Evolutionary conservation across 2,888 invertebrate species (phyloP).

Genomic region (Amblyjoppa proteus): DNA sequence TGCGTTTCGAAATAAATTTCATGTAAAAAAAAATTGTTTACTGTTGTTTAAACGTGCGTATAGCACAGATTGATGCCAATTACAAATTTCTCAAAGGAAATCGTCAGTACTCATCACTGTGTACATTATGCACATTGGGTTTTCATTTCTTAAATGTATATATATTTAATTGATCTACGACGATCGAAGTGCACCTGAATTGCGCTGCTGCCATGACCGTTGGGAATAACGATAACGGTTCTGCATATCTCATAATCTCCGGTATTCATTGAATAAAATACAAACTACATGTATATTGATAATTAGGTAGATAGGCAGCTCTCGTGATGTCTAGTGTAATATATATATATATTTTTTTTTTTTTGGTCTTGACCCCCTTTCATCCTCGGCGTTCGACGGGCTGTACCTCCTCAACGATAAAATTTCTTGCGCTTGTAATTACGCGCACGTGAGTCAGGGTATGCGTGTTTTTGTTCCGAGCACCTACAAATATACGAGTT

Average conservation of each 20-base stretch:
- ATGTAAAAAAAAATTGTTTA: not conserved
- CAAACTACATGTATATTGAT: constrained; percentile 26
- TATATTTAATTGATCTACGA: constrained; percentile 20
- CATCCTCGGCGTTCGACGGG: constrained; percentile 57
- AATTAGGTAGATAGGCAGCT: constrained; percentile 57
- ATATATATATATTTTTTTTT: constrained; percentile 1
- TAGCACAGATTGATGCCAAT: constrained; percentile 15
- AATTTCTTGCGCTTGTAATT: constrained; percentile 55
- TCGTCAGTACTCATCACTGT: constrained; percentile 3
- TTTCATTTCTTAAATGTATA: constrained; percentile 2
- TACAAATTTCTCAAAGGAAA: constrained; percentile 21
- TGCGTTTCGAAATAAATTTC: not conserved
- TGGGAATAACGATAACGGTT: constrained; percentile 20
- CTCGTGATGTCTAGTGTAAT: constrained; percentile 11
- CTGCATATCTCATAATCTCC: constrained; percentile 34
- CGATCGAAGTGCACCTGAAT: constrained; percentile 7
- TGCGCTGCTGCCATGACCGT: not conserved
- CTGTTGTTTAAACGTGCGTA: constrained; percentile 4
- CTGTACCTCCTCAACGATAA: constrained; percentile 38
- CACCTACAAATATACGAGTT: not conserved
- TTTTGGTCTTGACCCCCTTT: constrained; percentile 65
- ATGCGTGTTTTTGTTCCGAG: constrained; percentile 54
- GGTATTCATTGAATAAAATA: constrained; percentile 52
- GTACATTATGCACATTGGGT: not conserved
- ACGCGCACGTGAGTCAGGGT: constrained; percentile 64